These are phyloP conservation scores for Cotesia glomerata DNA, from an alignment of 1,140 invertebrate species.

Conservation along the genomic window DNA sequence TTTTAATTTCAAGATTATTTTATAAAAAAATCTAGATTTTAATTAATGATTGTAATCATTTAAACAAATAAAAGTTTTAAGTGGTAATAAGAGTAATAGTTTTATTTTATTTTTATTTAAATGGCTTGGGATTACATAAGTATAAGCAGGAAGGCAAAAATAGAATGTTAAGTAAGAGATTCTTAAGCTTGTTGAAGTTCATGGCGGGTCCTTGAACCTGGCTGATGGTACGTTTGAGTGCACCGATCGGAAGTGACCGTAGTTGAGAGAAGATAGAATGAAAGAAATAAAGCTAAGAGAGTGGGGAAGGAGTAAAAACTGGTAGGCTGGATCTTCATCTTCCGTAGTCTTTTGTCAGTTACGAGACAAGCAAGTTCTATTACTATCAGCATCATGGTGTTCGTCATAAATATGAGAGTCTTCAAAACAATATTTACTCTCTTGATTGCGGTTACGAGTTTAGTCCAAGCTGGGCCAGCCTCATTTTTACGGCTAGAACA, in stretches of 20 bases:
- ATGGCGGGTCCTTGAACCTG: conserved; percentile 43
- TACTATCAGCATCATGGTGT: conserved; percentile 18
- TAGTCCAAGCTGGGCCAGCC: not conserved
- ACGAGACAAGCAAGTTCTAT: not conserved
- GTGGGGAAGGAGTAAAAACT: not conserved
- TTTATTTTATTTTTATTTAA: too few relatives aligned
- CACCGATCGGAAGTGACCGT: conserved; percentile 15
- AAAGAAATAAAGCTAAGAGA: not conserved
- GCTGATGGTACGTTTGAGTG: not conserved
- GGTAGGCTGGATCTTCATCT: not conserved
- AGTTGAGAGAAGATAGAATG: not conserved
- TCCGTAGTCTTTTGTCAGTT: conserved; percentile 5
- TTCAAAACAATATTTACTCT: conserved; percentile 46
- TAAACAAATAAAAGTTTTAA: too few relatives aligned
- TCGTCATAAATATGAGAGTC: conserved; percentile 48
- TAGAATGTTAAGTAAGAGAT: not conserved
- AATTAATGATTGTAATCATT: too few relatives aligned
- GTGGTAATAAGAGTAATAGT: too few relatives aligned
- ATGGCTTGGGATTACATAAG: not conserved
- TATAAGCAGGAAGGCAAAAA: not conserved
- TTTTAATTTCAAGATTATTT: too few relatives aligned
- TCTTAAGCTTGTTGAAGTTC: conserved; percentile 5
- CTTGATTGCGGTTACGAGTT: conserved; percentile 17
- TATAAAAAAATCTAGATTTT: too few relatives aligned
- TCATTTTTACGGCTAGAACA: conserved; percentile 22